Base-by-base conservation (phyloP, 2,797 vertebrate species). In the Anabacerthia variegaticeps region DNA sequence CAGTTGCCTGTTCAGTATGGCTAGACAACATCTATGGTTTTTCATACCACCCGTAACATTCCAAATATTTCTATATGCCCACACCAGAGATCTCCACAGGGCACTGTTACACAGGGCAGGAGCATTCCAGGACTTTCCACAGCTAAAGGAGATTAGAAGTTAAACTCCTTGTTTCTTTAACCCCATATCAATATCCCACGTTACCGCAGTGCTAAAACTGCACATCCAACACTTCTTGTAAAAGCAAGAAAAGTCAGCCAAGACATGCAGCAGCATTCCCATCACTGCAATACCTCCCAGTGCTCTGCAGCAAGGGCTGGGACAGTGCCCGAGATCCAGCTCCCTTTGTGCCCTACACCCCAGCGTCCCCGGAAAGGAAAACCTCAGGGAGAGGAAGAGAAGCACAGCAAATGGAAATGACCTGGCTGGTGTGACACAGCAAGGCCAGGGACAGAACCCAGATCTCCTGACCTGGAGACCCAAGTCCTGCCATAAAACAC, bases 101-200 rank as follows among this genome's bases (percentile, higher is more conserved):
- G 32, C 63, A 51, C 65, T 74, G 54, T 58, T 77, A 67, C n/a
- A 88, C 30, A 78, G 59, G 41, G 30, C 76, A 91, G 83, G n/a
- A 90, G 83, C 83, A 90, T 95, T 94, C 83, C 74, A 89, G 85
- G 89, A 94, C 86, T 61, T 95, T 72, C 72, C 74, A 81, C 59
- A 88, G 73, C 73, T 84, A 49, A 66, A 83, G 54, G 43, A 93
- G 55, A 91, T 84, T 6, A 62, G 36, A 90, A 93, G 54, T 67
- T 55, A 55, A 94, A 73, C 18, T 66, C 30, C 48, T 55, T 24
- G 17, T 37, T 82, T 79, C 82, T 90, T 92, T 63, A 86, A 63
- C 37, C 48, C 55, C 12, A 0, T 21, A 82, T 68, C 79, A 73
- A 66, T 52, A 88, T 46, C 62, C 73, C 82, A 75, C 79, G 43